Percentiles rank a stretch among this genome's conserved stretches.
These are phyloP conservation scores for Caenorhabditis briggsae DNA, from an alignment of 1,140 invertebrate species.

Conservation along the genomic window DNA sequence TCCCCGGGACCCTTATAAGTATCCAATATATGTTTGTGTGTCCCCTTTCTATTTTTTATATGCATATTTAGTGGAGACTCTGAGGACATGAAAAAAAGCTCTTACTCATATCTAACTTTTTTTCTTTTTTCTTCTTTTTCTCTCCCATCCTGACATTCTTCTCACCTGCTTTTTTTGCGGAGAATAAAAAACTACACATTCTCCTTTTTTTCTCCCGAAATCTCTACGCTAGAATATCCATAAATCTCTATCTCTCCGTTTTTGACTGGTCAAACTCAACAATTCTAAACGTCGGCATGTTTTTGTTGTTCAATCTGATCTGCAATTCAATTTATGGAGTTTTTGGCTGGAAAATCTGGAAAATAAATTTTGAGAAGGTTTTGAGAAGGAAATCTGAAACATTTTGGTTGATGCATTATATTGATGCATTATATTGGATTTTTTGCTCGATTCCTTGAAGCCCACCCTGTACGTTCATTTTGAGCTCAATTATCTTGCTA, in stretches of 20 bases:
- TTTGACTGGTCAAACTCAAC: neutral
- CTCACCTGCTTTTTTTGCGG: constrained; percentile 1
- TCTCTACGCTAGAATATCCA: constrained; percentile 2
- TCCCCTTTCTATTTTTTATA: constrained; percentile 42
- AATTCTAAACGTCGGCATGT: neutral
- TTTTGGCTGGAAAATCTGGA: neutral
- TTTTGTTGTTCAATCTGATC: constrained; percentile 19
- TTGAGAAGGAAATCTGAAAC: too few relatives aligned
- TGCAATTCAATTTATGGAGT: constrained; percentile 32
- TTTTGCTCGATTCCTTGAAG: too few relatives aligned
- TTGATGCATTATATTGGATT: too few relatives aligned
- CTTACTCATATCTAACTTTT: constrained; percentile 39
- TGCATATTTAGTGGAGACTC: neutral
- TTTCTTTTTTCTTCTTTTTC: neutral
- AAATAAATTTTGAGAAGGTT: neutral
- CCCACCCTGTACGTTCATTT: too few relatives aligned
- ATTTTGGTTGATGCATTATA: too few relatives aligned
- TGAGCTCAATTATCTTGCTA: too few relatives aligned
- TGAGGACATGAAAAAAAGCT: neutral
- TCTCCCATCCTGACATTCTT: constrained; percentile 5
- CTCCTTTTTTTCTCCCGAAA: neutral
- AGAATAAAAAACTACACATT: neutral
- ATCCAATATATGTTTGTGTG: constrained; percentile 36
- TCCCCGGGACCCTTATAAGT: constrained; percentile 35
- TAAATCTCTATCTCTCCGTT: constrained; percentile 19